phyloP scores from a whole-genome alignment of 1,140 invertebrate species.

The Macrobrachium nipponense region DNA sequence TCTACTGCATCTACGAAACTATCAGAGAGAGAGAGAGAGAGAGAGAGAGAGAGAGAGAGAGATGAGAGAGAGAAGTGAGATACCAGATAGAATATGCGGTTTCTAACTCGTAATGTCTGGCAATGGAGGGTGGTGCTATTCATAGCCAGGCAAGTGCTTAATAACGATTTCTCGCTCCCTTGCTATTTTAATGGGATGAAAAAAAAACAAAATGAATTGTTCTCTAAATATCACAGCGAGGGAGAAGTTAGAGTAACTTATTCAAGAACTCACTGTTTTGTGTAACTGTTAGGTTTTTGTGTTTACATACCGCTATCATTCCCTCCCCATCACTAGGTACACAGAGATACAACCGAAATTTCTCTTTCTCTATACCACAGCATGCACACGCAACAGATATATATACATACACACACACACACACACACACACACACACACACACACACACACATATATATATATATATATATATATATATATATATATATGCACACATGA shows the following conservation, averaged over 20 bases:
- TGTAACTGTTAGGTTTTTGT: too few relatives aligned
- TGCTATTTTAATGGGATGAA: too few relatives aligned
- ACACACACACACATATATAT: background rate
- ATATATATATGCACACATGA: constrained; percentile 24
- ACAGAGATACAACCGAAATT: background rate
- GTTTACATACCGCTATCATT: too few relatives aligned
- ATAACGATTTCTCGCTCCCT: background rate
- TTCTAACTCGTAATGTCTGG: too few relatives aligned
- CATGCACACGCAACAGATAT: background rate
- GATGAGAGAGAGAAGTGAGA: background rate
- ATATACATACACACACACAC: background rate
- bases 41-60: constrained; percentile 10
- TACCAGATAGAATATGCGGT: too few relatives aligned
- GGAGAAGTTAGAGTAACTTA: too few relatives aligned
- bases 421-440: background rate
- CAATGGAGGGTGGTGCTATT: background rate
- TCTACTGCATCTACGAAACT: too few relatives aligned
- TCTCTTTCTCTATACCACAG: too few relatives aligned
- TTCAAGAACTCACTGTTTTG: too few relatives aligned
- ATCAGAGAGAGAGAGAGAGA: constrained; percentile 8
- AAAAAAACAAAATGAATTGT: too few relatives aligned
- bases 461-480: constrained; percentile 19
- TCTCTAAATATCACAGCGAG: too few relatives aligned
- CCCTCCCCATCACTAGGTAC: too few relatives aligned
- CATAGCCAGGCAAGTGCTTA: background rate